A percentile compares a stretch with the other conserved stretches of the same genome.
phyloP scores from a whole-genome alignment of 2,797 vertebrate species.

The Ceyx erithaca region DNA sequence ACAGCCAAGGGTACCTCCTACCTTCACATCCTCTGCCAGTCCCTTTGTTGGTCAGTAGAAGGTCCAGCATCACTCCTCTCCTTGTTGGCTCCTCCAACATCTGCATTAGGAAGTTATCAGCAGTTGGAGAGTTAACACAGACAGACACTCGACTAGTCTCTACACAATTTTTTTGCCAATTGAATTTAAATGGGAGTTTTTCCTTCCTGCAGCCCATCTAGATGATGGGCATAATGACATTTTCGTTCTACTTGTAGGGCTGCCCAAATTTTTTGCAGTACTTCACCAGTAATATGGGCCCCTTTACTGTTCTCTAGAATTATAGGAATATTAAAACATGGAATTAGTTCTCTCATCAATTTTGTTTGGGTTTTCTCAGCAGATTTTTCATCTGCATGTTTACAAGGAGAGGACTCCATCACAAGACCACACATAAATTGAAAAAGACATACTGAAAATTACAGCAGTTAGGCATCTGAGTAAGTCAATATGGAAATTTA shows the following conservation, averaged over 20 bases:
- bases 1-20: no score
- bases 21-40: no score
- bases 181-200: background rate
- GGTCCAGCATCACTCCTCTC: no score
- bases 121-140: background rate
- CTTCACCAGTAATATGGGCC: background rate
- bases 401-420: background rate
- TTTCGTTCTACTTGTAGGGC: background rate
- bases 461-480: background rate
- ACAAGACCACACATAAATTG: no score
- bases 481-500: background rate
- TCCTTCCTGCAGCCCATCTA: background rate
- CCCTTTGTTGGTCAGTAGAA: no score
- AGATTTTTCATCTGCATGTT: background rate
- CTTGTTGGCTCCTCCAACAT: no score
- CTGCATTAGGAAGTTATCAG: no score
- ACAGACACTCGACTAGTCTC: background rate
- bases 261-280: background rate
- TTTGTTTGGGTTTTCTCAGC: background rate
- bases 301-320: background rate
- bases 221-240: background rate
- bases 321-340: background rate
- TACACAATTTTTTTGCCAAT: background rate
- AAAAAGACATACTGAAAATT: background rate
- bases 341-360: background rate